Evolutionary conservation across 1,140 invertebrate species (phyloP), one percentile per base, ranked within the genome.

Genomic region (Drosophila murphyi): DNA sequence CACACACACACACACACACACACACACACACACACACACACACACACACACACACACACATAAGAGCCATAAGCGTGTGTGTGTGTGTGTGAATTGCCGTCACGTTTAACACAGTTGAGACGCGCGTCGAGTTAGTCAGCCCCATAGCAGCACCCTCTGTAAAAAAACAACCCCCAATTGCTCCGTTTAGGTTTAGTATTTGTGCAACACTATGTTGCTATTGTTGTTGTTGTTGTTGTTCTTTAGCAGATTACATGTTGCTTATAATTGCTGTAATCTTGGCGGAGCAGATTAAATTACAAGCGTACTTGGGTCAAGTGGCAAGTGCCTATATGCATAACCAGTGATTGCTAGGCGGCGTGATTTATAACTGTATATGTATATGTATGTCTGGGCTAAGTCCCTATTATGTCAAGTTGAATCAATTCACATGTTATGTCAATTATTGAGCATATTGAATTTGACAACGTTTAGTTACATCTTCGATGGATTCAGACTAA

Each of bases 181-280:
- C n/a, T 51, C 41, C 35, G 10, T 68, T 34, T 12, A 32, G 28
- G 32, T 67, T 56, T 20, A 7, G 20, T 34, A 51, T 28, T 8
- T 52, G 29, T 59, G 54, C 10, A 37, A 28, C 32, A 32, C 10
- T 48, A 12, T 65, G 32, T 65, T n/a, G 20, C n/a, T 3, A 8
- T 8, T 57, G 51, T 8, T 35, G 32, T n/a, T 37, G 34, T 50
- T 72, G 31, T 7, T 35, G 34, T 64, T 71, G 47, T 43, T 61
- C 35, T 37, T 54, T 52, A 59, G 59, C 54, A 65, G 61, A 35
- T 67, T 41, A 60, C 64, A 73, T 61, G 69, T 73, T 61, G 71
- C 55, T 73, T 69, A 61, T 48, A 73, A 73, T 73, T 41, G 64
- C n/a, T 37, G 10, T n/a, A 20, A 20, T 20, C 20, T 43, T 43